phyloP scores from a whole-genome alignment of 1,140 invertebrate species.

The Plutomurus gul region DNA sequence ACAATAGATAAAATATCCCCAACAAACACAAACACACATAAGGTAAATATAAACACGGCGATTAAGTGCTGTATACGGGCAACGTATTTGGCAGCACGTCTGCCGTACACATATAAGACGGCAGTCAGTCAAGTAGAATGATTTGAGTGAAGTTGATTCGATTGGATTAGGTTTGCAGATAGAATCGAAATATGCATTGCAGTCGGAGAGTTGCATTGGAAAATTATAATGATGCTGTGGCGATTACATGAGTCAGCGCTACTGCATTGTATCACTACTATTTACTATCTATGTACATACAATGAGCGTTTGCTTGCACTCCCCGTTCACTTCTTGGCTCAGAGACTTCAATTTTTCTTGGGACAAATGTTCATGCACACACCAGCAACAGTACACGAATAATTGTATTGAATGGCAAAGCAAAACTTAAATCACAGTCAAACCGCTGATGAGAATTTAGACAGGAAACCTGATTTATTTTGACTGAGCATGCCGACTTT shows the following conservation, averaged over 20 bases:
- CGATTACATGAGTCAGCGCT: neutral
- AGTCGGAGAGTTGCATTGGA: neutral
- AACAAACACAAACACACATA: no score
- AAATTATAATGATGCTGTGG: conserved; percentile 14
- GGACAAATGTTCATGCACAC: neutral
- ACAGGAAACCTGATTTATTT: conserved; percentile 29
- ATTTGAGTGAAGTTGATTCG: neutral
- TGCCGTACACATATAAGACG: no score
- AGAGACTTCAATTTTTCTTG: no score
- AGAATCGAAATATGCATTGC: neutral
- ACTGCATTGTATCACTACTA: neutral
- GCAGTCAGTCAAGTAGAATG: no score
- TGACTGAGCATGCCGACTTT: conserved; percentile 19
- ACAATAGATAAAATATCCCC: no score
- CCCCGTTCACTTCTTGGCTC: neutral
- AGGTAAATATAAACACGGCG: no score
- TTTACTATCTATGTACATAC: no score
- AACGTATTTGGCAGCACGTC: no score
- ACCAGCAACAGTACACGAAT: no score
- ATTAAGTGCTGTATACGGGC: no score
- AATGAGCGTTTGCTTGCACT: no score
- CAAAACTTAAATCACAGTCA: neutral
- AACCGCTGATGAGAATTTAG: conserved; percentile 16
- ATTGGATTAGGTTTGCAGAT: neutral
- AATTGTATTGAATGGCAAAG: no score